Conservation (phyloP, 2,888 invertebrate species). For the Neuroscelio doddi region DNA sequence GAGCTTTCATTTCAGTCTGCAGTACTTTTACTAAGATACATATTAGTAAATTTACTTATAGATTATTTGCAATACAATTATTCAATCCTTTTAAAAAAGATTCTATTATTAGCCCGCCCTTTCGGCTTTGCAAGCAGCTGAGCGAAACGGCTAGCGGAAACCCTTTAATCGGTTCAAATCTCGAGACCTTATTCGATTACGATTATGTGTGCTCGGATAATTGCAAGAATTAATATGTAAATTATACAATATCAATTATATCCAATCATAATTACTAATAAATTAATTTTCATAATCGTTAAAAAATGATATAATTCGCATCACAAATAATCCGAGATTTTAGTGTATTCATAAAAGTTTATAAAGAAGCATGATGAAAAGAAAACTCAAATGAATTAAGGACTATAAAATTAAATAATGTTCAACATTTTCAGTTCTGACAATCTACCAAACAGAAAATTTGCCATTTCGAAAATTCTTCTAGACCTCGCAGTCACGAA, state of each 20-base stretch:
- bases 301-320: too few relatives aligned
- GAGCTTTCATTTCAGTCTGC: too few relatives aligned
- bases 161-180: slow-evolving; percentile 45
- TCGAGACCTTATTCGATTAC: slow-evolving; percentile 40
- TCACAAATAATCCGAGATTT: too few relatives aligned
- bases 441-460: too few relatives aligned
- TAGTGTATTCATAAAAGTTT: too few relatives aligned
- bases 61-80: slow-evolving; percentile 14
- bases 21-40: too few relatives aligned
- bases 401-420: not conserved
- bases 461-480: too few relatives aligned
- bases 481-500: not conserved
- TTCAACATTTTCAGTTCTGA: not conserved
- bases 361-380: too few relatives aligned
- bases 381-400: too few relatives aligned
- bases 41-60: not conserved
- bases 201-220: slow-evolving; percentile 36
- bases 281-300: too few relatives aligned
- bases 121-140: slow-evolving; percentile 34
- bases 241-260: too few relatives aligned
- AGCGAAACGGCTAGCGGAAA: slow-evolving; percentile 33
- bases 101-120: slow-evolving; percentile 27
- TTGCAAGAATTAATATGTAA: slow-evolving; percentile 29
- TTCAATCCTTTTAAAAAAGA: slow-evolving; percentile 19
- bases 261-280: too few relatives aligned